Percentiles rank a stretch among this genome's conserved stretches.
Conservation (phyloP, 2,888 invertebrate species). For the Drosophila kokeensis region DNA sequence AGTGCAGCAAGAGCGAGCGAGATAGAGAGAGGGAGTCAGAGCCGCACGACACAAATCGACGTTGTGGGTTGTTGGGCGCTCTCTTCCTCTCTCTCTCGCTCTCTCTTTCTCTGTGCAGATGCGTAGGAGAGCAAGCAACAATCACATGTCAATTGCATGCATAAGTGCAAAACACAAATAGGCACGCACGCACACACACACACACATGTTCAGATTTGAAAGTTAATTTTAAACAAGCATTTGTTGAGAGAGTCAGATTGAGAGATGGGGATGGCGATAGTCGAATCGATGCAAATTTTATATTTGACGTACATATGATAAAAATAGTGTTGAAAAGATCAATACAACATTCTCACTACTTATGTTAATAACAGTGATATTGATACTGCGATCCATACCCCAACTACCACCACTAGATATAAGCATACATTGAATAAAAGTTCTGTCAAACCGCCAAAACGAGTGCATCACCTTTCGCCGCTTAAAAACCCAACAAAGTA, state of each 20-base stretch:
- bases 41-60: neutral
- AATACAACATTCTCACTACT: no score
- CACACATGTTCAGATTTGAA: neutral
- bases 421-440: no score
- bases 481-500: neutral
- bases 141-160: slow-evolving; percentile 8
- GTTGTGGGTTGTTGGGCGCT: neutral
- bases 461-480: no score
- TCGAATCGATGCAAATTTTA: neutral
- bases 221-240: neutral
- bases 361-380: no score
- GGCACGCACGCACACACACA: neutral
- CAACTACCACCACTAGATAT: no score
- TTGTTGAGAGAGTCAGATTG: neutral
- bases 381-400: no score
- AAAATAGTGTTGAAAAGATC: neutral
- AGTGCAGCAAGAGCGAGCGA: neutral
- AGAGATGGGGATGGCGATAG: neutral
- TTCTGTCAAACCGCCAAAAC: no score
- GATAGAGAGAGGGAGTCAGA: neutral
- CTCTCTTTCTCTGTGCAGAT: slow-evolving; percentile 3
- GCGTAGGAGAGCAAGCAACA: slow-evolving; percentile 6
- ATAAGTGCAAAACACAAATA: slow-evolving; percentile 1
- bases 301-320: neutral
- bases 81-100: neutral